These are phyloP conservation scores for Drosophila santomea DNA, from an alignment of 1,140 invertebrate species.

Conservation along the genomic window DNA sequence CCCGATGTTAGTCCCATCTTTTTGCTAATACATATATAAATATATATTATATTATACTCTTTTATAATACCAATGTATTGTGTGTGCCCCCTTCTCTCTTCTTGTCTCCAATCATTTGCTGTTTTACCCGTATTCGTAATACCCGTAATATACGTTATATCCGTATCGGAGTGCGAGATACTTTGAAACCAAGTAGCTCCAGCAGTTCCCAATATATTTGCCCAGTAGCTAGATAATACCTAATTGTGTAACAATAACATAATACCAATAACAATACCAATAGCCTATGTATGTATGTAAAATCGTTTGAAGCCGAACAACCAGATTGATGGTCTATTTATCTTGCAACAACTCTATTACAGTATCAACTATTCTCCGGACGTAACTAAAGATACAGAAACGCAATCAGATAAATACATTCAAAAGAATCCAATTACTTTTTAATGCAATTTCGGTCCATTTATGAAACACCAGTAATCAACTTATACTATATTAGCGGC, in stretches of 20 bases:
- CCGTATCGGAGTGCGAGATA: constrained; percentile 21
- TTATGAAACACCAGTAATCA: constrained; percentile 74
- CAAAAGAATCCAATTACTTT: constrained; percentile 68
- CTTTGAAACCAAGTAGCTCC: constrained; percentile 24
- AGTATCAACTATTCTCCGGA: constrained; percentile 83
- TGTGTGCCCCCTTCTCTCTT: constrained; percentile 17
- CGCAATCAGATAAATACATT: constrained; percentile 43
- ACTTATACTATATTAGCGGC: constrained; percentile 68
- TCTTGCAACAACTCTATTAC: constrained; percentile 82
- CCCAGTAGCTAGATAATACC: constrained; percentile 45
- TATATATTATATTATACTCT: background rate
- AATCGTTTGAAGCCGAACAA: constrained; percentile 54
- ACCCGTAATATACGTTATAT: constrained; percentile 38
- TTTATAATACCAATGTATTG: constrained; percentile 15
- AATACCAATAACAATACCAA: background rate
- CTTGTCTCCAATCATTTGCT: constrained; percentile 32
- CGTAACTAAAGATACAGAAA: constrained; percentile 68
- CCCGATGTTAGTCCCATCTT: constrained; percentile 40
- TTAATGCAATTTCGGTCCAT: constrained; percentile 78
- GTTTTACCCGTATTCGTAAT: constrained; percentile 34
- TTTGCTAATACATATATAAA: constrained; percentile 16
- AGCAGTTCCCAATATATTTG: constrained; percentile 36
- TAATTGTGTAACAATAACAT: constrained; percentile 26
- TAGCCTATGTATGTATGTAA: constrained; percentile 56
- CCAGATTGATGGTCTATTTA: constrained; percentile 77